Evolutionary conservation across 2,888 invertebrate species (phyloP).

Genomic region (Zhuqinia jingwanae): DNA sequence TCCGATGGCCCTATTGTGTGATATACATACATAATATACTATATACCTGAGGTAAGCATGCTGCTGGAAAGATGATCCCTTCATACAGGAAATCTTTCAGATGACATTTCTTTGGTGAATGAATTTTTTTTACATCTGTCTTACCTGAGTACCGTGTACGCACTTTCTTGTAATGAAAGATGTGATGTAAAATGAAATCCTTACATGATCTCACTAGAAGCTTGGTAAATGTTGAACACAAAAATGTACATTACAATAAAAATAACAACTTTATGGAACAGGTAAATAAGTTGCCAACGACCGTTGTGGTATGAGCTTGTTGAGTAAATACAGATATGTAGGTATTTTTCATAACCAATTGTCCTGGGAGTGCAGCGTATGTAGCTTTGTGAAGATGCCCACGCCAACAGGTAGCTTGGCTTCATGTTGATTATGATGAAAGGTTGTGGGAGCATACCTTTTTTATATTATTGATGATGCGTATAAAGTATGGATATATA

Average conservation of each 20-base stretch:
- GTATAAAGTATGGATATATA: too few relatives aligned
- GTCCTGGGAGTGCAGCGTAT: background rate
- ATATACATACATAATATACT: too few relatives aligned
- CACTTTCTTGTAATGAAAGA: background rate
- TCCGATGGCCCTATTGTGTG: background rate
- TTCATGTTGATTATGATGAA: too few relatives aligned
- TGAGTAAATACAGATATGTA: background rate
- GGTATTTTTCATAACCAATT: constrained; percentile 11
- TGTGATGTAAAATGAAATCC: background rate
- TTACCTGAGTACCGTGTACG: too few relatives aligned
- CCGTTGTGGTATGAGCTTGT: background rate
- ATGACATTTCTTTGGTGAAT: background rate
- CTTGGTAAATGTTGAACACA: too few relatives aligned
- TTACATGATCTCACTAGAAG: background rate
- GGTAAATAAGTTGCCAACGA: constrained; percentile 2
- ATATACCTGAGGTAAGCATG: too few relatives aligned
- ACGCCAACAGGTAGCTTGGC: background rate
- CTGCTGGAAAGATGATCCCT: background rate
- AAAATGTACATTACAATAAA: too few relatives aligned
- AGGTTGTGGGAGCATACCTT: background rate
- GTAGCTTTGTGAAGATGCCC: background rate
- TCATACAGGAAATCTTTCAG: background rate
- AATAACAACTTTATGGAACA: background rate
- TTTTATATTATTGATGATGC: background rate
- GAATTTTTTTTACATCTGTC: background rate